Evolutionary conservation across 2,888 invertebrate species (phyloP), one percentile per base, ranked within the genome.

Genomic region (Arge pagana): DNA sequence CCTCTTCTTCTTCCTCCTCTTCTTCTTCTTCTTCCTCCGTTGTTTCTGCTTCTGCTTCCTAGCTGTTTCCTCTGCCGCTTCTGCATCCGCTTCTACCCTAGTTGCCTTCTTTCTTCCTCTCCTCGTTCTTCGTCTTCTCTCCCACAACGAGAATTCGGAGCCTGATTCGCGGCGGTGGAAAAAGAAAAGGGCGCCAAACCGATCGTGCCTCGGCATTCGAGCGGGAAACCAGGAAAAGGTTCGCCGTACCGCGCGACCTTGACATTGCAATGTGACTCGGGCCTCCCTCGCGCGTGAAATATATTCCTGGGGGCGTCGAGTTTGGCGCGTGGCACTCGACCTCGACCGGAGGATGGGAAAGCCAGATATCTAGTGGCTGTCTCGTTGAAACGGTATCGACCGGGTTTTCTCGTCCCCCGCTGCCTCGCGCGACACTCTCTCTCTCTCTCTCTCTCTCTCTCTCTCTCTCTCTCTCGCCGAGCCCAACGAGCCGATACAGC

Each of bases 321-420:
- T 62, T 65, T 64, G 63, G 64, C 62, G 65, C 64, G 65, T 64
- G 64, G 64, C 61, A 62, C n/a, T n/a, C n/a, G n/a, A n/a, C n/a
- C n/a, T n/a, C n/a, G n/a, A n/a, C n/a, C n/a, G n/a, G n/a, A n/a
- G n/a, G n/a, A n/a, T n/a, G n/a, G n/a, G n/a, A n/a, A n/a, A n/a
- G n/a, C n/a, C n/a, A n/a, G n/a, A n/a, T n/a, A n/a, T n/a, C n/a
- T n/a, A n/a, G n/a, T n/a, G n/a, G n/a, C n/a, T n/a, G n/a, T n/a
- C n/a, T n/a, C n/a, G n/a, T n/a, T n/a, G n/a, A n/a, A n/a, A n/a
- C n/a, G n/a, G n/a, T n/a, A n/a, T n/a, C n/a, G 41, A 28, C 52
- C 39, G 18, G 11, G 7, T 15, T 19, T n/a, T 18, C 11, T 11
- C 39, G 8, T n/a, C 18, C 7, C 19, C 19, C 18, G 4, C 37